These are phyloP conservation scores for Philereme vetulata DNA, from an alignment of 2,888 invertebrate genomes.

Conservation along the genomic window DNA sequence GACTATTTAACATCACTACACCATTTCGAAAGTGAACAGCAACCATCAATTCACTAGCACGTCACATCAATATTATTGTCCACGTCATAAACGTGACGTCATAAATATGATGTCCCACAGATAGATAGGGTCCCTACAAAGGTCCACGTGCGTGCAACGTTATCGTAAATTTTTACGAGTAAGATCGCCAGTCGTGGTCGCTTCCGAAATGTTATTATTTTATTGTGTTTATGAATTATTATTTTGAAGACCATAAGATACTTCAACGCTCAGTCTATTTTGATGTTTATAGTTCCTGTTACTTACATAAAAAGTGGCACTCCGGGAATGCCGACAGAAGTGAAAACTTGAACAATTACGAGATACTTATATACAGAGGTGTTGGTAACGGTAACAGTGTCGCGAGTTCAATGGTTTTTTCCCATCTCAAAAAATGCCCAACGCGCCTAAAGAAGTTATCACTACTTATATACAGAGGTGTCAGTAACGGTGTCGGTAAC, in stretches of 20 bases:
- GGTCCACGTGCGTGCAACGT: slow-evolving; percentile 64
- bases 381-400: too few species aligned
- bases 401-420: too few species aligned
- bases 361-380: too few species aligned
- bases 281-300: neutral
- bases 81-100: slow-evolving; percentile 54
- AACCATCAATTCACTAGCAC: slow-evolving; percentile 23
- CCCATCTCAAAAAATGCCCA: too few species aligned
- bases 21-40: slow-evolving; percentile 7
- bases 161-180: slow-evolving; percentile 80
- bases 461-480: too few species aligned
- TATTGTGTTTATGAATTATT: slow-evolving; percentile 39
- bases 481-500: too few species aligned
- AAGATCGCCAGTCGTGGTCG: slow-evolving; percentile 48
- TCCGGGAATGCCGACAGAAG: too few species aligned
- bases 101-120: slow-evolving; percentile 67
- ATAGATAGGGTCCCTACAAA: slow-evolving; percentile 43
- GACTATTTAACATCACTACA: slow-evolving; percentile 24
- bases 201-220: slow-evolving; percentile 46
- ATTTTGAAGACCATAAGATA: slow-evolving; percentile 39
- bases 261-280: neutral
- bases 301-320: too few species aligned
- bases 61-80: slow-evolving; percentile 30
- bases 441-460: too few species aligned
- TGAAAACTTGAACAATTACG: too few species aligned